Percentiles rank a stretch among this genome's conserved stretches.
phyloP scores from a whole-genome alignment of 2,888 invertebrate genomes.

The Pristionchus maxplancki region DNA sequence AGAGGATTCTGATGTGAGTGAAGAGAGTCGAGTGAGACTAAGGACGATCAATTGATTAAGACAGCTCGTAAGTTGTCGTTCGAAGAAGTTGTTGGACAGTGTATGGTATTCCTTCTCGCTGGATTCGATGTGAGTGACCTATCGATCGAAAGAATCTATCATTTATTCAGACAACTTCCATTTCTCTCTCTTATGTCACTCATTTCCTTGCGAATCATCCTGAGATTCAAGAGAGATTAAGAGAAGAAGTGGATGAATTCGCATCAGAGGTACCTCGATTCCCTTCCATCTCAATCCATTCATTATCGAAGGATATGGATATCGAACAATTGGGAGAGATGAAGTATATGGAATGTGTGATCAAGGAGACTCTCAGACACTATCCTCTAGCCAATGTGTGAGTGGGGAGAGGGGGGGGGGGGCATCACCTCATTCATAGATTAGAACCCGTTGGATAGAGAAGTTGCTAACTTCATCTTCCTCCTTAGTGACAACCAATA shows the following conservation, averaged over 20 bases:
- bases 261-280: constrained; percentile 54
- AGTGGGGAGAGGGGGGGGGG: neutral
- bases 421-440: neutral
- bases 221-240: constrained; percentile 60
- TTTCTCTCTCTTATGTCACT: constrained; percentile 48
- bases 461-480: neutral
- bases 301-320: constrained; percentile 53
- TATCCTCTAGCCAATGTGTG: constrained; percentile 70
- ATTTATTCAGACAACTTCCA: constrained; percentile 80
- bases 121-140: constrained; percentile 78
- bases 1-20: neutral
- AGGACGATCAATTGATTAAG: neutral
- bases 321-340: constrained; percentile 68
- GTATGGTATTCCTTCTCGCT: constrained; percentile 71
- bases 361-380: constrained; percentile 72
- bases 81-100: constrained; percentile 69
- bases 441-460: neutral
- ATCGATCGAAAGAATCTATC: too few relatives aligned
- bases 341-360: constrained; percentile 68
- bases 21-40: too few relatives aligned
- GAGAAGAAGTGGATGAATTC: constrained; percentile 54
- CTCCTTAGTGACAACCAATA: too few relatives aligned
- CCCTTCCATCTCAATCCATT: neutral
- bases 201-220: too few relatives aligned
- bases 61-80: constrained; percentile 58